Base-by-base conservation (phyloP, 2,888 invertebrate species). In the Aromia moschata region DNA sequence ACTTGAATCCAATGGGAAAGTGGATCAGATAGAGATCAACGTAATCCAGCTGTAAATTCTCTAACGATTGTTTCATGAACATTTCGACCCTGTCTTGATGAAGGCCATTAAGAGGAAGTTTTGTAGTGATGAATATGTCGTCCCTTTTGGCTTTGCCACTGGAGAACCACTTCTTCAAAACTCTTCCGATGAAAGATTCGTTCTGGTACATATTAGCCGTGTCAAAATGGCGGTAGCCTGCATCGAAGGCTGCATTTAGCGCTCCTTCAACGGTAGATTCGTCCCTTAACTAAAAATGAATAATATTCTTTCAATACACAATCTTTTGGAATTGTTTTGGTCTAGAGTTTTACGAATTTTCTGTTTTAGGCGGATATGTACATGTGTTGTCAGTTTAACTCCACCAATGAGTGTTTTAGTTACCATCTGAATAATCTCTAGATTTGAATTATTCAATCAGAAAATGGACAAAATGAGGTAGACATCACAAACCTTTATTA, bases 41-140 rank as follows among this genome's bases (percentile, higher is more conserved):
- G 43, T 72, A 74, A 10, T 72, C 68, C 16, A 73, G 45, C 20
- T 67, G 59, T 9, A 74, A 47, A 49, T 68, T 70, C 15, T 60
- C 61, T 43, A 74, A 49, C n/a, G 72, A 73, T 38, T 63, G 60
- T 33, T 70, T 65, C 44, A 74, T 47, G 30, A 65, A 70, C 36
- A 44, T 44, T 57, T 72, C 71, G 1, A 74, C 72, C 20, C 70
- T 66, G 11, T 85, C 84, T 0, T 89, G 84, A 2, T 85, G 83
- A 70, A 78, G 71, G 84, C 86, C 86, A 69, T 82, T 78, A 11
- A 86, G 84, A 9, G 89, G 87, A 68, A 93, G 84, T 80, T 94
- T 94, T 5, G 93, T 92, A 30, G 90, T 90, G 37, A 94, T 84
- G 75, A 92, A 94, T 0, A 94, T 79, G 17, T 94, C 91, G 36